These are phyloP conservation scores for Bombus pascuorum DNA, from an alignment of 1,140 invertebrate genomes.

Conservation along the genomic window DNA sequence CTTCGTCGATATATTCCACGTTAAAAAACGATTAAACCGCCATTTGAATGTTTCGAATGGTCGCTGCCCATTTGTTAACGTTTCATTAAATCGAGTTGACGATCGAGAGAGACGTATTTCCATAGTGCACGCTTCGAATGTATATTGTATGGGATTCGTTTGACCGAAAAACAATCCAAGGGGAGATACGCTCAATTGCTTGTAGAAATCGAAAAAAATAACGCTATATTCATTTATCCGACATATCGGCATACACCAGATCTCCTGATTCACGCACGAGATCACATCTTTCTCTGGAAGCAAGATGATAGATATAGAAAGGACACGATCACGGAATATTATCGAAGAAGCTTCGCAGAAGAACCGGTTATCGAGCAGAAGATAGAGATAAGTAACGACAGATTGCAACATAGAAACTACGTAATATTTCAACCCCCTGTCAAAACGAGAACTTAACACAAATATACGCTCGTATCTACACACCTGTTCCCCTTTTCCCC, in stretches of 20 bases:
- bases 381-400: neutral
- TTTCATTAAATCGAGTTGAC: neutral
- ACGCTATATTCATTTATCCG: neutral
- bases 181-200: neutral
- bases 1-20: too few species aligned
- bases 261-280: neutral
- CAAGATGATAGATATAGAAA: neutral
- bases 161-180: neutral
- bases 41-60: neutral
- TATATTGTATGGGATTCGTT: neutral
- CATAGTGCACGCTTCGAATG: neutral
- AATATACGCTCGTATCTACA: neutral
- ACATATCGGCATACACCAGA: neutral
- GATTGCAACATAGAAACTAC: neutral
- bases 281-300: neutral
- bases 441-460: constrained; percentile 39
- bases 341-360: neutral
- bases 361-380: neutral
- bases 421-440: constrained; percentile 52
- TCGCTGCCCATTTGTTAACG: neutral
- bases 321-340: neutral
- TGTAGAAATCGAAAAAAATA: neutral
- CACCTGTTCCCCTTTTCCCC: constrained; percentile 39
- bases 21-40: constrained; percentile 4
- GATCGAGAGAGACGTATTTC: neutral